Conservation (phyloP, 2,113 vertebrate species). For the Xenopus borealis region DNA sequence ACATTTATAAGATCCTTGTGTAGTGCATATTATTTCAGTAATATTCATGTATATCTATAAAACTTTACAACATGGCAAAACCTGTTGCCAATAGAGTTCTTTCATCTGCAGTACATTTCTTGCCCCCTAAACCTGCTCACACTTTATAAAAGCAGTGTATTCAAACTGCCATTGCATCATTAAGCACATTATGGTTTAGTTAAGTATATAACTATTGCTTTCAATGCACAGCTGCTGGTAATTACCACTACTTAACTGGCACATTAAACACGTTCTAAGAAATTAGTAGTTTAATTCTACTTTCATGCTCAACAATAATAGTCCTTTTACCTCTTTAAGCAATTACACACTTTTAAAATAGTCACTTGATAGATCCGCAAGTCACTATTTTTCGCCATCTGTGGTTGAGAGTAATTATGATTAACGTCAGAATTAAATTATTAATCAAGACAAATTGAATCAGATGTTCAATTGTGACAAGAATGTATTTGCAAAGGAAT, state of each 20-base stretch:
- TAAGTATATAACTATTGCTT: conserved; percentile 50
- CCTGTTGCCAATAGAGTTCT: conserved; percentile 57
- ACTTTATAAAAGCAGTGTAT: conserved; percentile 28
- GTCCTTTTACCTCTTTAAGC: conserved; percentile 60
- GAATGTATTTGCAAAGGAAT: conserved; percentile 23
- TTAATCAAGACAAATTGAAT: conserved; percentile 36
- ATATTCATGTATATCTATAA: conserved; percentile 38
- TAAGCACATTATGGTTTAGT: conserved; percentile 52
- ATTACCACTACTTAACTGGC: conserved; percentile 67
- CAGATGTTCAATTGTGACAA: conserved; percentile 28
- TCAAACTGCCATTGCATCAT: conserved; percentile 41
- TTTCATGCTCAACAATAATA: conserved; percentile 60
- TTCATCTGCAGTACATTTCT: conserved; percentile 28
- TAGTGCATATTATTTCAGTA: conserved; percentile 20
- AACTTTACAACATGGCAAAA: conserved; percentile 29
- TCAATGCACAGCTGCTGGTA: conserved; percentile 65
- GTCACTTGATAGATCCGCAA: conserved; percentile 30
- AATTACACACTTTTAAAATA: conserved; percentile 33
- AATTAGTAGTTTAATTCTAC: conserved; percentile 58
- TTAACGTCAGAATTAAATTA: conserved; percentile 46
- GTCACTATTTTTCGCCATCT: conserved; percentile 38
- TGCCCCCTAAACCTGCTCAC: conserved; percentile 14
- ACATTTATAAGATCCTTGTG: neutral
- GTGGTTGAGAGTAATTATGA: conserved; percentile 36
- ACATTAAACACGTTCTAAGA: conserved; percentile 62